These are phyloP conservation scores for Papilio helenus DNA, from an alignment of 1,140 invertebrate species.

Conservation along the genomic window DNA sequence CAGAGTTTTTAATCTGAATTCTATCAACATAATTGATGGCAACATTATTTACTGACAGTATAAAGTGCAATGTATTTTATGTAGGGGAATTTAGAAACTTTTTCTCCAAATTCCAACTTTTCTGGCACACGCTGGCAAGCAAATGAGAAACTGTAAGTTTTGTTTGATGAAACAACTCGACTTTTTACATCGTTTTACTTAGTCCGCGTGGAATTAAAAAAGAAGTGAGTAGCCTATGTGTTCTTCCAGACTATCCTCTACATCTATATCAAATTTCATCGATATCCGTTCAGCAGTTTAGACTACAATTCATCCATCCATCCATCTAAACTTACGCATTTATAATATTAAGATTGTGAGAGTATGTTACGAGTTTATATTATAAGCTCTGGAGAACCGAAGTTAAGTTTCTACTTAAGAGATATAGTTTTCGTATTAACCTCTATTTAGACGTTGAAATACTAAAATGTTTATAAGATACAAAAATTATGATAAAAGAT, in stretches of 20 bases:
- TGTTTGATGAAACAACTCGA: background rate
- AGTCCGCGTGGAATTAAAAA: too few relatives aligned
- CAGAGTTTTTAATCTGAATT: constrained; percentile 32
- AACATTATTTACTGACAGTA: constrained; percentile 1
- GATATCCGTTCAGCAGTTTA: too few relatives aligned
- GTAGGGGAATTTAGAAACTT: constrained; percentile 2
- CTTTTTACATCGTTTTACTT: background rate
- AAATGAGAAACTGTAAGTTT: background rate
- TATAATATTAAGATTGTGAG: too few relatives aligned
- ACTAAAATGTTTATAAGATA: background rate
- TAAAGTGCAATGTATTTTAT: constrained; percentile 10
- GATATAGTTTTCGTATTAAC: background rate
- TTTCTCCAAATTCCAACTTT: constrained; percentile 2
- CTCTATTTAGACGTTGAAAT: background rate
- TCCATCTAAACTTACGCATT: too few relatives aligned
- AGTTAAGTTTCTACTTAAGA: background rate
- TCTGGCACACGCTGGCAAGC: background rate
- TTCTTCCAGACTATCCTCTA: too few relatives aligned
- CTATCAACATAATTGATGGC: constrained; percentile 14
- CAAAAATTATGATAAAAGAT: constrained; percentile 9
- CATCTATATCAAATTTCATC: too few relatives aligned
- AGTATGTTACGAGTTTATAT: background rate
- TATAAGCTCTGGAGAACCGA: background rate
- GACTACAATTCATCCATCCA: too few relatives aligned
- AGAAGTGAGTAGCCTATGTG: too few relatives aligned